These are phyloP conservation scores for Pseudochromis fuscus DNA, from an alignment of 2,797 vertebrate species.

Conservation along the genomic window DNA sequence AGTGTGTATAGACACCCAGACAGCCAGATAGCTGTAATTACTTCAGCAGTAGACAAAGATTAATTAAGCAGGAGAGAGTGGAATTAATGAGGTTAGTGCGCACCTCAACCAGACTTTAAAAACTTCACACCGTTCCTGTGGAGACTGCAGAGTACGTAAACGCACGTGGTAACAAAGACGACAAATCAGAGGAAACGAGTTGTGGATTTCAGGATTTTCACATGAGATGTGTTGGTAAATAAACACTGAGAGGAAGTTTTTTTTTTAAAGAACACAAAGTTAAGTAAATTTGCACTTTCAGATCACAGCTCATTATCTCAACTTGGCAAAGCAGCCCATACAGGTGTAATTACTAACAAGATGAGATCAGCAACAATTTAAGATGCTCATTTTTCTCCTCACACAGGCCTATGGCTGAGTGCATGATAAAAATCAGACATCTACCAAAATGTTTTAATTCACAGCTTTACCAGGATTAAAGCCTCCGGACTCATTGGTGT, in stretches of 20 bases:
- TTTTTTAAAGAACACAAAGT: constrained; percentile 6
- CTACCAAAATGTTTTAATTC: constrained; percentile 44
- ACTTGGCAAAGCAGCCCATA: not conserved
- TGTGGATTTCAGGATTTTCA: not conserved
- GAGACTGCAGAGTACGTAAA: constrained; percentile 25
- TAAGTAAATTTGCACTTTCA: not conserved
- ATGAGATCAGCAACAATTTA: constrained; percentile 30
- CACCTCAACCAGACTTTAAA: constrained; percentile 58
- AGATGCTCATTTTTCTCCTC: constrained; percentile 22
- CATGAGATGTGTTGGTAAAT: constrained; percentile 2
- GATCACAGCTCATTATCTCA: constrained; percentile 24
- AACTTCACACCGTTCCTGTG: constrained; percentile 44
- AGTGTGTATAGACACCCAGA: constrained; percentile 58
- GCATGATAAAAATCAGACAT: constrained; percentile 36
- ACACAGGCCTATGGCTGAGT: not conserved
- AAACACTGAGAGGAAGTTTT: not conserved
- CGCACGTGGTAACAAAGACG: not conserved
- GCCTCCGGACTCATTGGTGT: constrained; percentile 16
- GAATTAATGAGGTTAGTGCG: constrained; percentile 73
- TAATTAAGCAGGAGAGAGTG: constrained; percentile 73
- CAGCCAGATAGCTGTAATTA: constrained; percentile 75
- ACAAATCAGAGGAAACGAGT: constrained; percentile 6
- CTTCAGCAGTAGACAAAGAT: constrained; percentile 76
- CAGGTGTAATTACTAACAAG: constrained; percentile 20
- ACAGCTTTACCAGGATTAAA: constrained; percentile 29